A percentile compares a stretch with the other conserved stretches of the same genome.
phyloP scores from a whole-genome alignment of 35 echinoderm and acorn worm genomes.

The Apostichopus californicus region DNA sequence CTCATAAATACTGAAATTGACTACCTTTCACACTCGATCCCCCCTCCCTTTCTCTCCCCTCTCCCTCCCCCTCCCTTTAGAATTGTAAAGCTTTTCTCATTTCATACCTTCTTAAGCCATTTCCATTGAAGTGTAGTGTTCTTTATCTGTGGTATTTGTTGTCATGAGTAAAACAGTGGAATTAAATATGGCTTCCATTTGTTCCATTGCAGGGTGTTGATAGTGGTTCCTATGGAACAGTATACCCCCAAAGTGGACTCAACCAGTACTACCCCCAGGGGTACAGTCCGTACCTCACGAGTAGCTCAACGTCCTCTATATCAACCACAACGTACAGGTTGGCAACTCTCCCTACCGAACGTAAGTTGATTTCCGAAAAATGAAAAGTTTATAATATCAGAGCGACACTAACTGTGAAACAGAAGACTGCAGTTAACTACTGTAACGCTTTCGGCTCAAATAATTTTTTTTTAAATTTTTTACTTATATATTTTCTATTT shows the following conservation, averaged over 20 bases:
- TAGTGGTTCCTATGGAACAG: constrained; percentile 88
- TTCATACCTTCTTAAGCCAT: too few species aligned
- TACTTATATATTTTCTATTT: too few species aligned
- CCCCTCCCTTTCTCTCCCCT: too few species aligned
- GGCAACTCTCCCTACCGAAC: constrained; percentile 84
- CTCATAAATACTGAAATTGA: too few species aligned
- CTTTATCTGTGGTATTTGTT: background rate
- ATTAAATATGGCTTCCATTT: background rate
- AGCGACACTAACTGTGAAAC: too few species aligned
- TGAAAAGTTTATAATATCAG: background rate
- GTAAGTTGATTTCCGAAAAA: constrained; percentile 58
- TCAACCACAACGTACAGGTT: constrained; percentile 82
- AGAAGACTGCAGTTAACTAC: too few species aligned
- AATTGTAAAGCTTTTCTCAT: too few species aligned
- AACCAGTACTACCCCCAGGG: constrained; percentile 94
- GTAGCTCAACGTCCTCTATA: constrained; percentile 62
- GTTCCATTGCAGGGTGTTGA: constrained; percentile 60
- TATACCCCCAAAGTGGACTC: constrained; percentile 79
- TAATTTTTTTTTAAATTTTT: too few species aligned
- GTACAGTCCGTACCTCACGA: constrained; percentile 84
- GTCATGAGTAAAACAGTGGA: background rate
- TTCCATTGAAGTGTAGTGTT: background rate
- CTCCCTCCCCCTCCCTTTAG: too few species aligned
- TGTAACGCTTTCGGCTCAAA: too few species aligned
- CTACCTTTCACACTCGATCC: too few species aligned